A percentile compares a stretch with the other conserved stretches of the same genome.
These are phyloP conservation scores for Corynorhinus townsendii DNA, from an alignment of 2,113 vertebrate genomes.

Conservation along the genomic window DNA sequence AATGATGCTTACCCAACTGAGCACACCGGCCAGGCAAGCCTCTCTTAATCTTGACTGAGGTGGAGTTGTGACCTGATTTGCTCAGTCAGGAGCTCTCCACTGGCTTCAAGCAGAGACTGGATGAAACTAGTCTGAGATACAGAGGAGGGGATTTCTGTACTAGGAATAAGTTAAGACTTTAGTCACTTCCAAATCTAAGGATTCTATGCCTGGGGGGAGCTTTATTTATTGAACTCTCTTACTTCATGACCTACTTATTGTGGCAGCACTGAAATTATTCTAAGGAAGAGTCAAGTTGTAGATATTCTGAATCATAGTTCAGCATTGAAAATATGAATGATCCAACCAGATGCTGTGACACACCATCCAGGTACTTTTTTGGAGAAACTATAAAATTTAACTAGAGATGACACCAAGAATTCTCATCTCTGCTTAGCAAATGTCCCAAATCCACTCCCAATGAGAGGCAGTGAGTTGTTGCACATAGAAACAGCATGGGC, in stretches of 20 bases:
- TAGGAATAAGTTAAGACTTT: not conserved
- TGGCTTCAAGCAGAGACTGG: not conserved
- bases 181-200: conserved; percentile 5
- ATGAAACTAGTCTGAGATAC: not conserved
- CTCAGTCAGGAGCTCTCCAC: not conserved
- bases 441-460: not conserved
- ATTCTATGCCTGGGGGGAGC: not conserved
- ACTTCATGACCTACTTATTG: not conserved
- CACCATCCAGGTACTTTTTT: not conserved
- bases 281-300: not conserved
- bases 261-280: not conserved
- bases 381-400: not conserved
- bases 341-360: not conserved
- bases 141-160: not conserved
- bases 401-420: not conserved
- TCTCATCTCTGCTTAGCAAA: not conserved
- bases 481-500: not conserved
- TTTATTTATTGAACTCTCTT: not conserved
- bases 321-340: not conserved
- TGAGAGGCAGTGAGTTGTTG: not conserved
- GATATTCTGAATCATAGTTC: not conserved
- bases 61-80: not conserved
- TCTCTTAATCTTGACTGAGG: not conserved
- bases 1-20: no score
- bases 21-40: not conserved